Evolutionary conservation across 2,888 invertebrate species (phyloP), one percentile per base, ranked within the genome.

Genomic region (Pachliopta kotzebuea): DNA sequence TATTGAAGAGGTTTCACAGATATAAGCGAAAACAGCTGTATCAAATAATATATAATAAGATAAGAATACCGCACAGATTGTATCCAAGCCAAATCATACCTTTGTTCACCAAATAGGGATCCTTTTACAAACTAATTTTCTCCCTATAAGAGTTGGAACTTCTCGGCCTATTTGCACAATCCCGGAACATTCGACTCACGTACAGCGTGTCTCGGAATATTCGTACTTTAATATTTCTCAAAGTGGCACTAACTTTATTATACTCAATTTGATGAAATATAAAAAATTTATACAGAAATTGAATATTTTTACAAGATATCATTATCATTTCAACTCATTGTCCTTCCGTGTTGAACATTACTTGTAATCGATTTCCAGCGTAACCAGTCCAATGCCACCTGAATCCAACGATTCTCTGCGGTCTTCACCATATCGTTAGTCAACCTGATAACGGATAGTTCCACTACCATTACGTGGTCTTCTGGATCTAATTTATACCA

Each of bases 101-200:
- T 60, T 65, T 65, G 64, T 65, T 53, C 42, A 9, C 52, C 60
- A 18, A 56, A 60, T 67, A 54, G 67, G 67, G 62, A 70, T 71
- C 67, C 67, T 71, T 71, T 60, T 63, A 66, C 67, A 68, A 71
- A 71, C 71, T 71, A 72, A 72, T 72, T 72, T 71, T 70, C 67
- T 68, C 68, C 64, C 68, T 67, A 69, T 69, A 68, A 67, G 69
- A 69, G 63, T 68, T 67, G 60, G 61, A 67, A 71, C 61, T 68
- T 69, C 62, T 62, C 59, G 65, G 60, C 67, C 65, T 71, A 71
- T 73, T 72, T 69, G 67, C 66, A 67, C 68, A 71, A 68, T 66
- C 63, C 57, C 54, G 26, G 65, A 63, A 71, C 68, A 67, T 68
- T 69, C 62, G 57, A 24, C 60, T 65, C 66, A 58, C 58, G 67